These are phyloP conservation scores for Melipona quadrifasciata DNA, from an alignment of 1,140 invertebrate genomes.

Conservation along the genomic window DNA sequence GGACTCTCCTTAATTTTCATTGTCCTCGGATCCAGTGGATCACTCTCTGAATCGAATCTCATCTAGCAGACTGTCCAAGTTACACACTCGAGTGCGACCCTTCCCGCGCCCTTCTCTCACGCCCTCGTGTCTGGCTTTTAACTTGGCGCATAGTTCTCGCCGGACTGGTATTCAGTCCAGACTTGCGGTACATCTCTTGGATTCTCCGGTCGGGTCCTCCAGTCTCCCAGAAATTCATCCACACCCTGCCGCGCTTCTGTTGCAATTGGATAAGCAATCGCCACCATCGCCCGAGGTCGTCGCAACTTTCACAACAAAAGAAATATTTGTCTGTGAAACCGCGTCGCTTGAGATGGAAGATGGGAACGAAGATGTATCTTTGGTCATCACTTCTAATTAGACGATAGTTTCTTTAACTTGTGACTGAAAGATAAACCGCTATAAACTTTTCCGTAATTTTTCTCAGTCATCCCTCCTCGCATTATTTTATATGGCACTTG, in stretches of 20 bases:
- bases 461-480: no score
- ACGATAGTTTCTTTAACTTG: neutral
- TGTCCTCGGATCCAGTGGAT: neutral
- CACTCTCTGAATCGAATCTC: slow-evolving; percentile 38
- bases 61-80: slow-evolving; percentile 24
- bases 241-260: neutral
- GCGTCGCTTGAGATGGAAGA: neutral
- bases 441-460: no score
- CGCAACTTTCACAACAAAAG: neutral
- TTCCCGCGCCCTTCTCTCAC: neutral
- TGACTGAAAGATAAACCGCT: neutral
- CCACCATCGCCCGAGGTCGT: neutral
- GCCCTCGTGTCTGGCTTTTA: slow-evolving; percentile 19
- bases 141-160: slow-evolving; percentile 39
- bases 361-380: neutral
- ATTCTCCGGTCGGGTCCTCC: neutral
- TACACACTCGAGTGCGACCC: slow-evolving; percentile 5
- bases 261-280: slow-evolving; percentile 13
- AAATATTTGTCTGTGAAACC: neutral
- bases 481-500: no score
- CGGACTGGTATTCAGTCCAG: slow-evolving; percentile 25
- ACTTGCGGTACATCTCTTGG: slow-evolving; percentile 21
- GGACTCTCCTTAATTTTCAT: slow-evolving; percentile 29
- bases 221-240: slow-evolving; percentile 31
- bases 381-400: neutral